Evolutionary conservation across 2,888 invertebrate species (phyloP).

Genomic region (Acholoe squamosa): DNA sequence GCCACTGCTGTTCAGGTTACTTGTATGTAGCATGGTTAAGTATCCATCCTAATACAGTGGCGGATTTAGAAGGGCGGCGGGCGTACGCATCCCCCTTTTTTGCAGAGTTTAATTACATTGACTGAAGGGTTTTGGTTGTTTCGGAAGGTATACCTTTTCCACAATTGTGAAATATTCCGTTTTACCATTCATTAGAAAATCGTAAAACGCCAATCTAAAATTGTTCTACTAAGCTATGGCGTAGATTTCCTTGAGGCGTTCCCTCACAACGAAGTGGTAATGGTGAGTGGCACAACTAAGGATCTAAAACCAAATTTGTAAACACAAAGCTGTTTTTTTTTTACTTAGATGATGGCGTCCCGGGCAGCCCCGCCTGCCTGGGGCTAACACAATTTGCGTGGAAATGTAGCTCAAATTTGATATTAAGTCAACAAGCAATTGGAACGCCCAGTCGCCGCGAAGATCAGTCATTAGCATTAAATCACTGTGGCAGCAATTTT

Average conservation of each 20-base stretch:
- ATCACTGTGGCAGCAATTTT: background rate
- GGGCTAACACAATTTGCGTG: background rate
- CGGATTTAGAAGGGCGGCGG: no score
- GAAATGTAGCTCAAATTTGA: slow-evolving; percentile 5
- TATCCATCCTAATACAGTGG: background rate
- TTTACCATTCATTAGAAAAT: no score
- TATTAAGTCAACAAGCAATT: background rate
- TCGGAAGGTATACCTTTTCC: no score
- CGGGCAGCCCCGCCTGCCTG: background rate
- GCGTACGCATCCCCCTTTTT: no score
- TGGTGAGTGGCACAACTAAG: background rate
- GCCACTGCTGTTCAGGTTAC: background rate
- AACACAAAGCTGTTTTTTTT: background rate
- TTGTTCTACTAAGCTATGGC: no score
- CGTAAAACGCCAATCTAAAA: no score
- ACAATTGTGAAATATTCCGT: no score
- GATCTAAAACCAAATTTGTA: background rate
- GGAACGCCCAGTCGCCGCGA: background rate
- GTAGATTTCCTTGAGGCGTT: no score
- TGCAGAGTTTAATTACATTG: no score
- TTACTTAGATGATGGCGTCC: background rate
- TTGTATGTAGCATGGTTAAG: background rate
- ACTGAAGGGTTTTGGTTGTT: no score
- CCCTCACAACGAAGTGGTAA: no score
- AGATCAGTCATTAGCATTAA: background rate